Conservation (phyloP, 2,888 invertebrate species). For the Noctua janthina region DNA sequence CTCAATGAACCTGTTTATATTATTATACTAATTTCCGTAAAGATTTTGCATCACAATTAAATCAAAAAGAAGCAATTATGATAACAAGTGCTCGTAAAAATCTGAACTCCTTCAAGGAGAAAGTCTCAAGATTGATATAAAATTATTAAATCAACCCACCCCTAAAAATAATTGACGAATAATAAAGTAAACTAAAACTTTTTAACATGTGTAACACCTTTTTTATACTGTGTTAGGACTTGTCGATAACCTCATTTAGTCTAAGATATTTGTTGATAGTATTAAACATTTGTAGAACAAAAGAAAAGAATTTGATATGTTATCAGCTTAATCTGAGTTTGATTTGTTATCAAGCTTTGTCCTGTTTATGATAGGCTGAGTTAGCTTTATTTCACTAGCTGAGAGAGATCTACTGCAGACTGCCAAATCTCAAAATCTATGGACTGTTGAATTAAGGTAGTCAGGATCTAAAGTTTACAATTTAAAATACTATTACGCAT, state of each 20-base stretch:
- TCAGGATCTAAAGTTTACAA: not conserved
- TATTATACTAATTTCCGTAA: conserved; percentile 1
- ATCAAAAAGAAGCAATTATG: not conserved
- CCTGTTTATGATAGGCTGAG: conserved; percentile 28
- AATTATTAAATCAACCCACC: not conserved
- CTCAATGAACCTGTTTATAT: conserved; percentile 6
- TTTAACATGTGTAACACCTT: conserved; percentile 2
- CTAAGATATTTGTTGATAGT: conserved; percentile 37
- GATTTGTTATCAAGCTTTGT: conserved; percentile 57
- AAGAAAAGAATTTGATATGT: conserved; percentile 25
- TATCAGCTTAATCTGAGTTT: conserved; percentile 39
- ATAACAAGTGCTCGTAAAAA: conserved; percentile 9
- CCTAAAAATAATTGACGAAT: not conserved
- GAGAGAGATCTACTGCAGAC: not conserved
- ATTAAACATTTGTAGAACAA: conserved; percentile 35
- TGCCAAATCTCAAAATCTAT: not conserved
- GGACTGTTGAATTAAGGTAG: not conserved
- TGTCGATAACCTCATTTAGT: conserved; percentile 37
- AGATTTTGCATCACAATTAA: conserved; percentile 5
- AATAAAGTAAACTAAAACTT: not conserved
- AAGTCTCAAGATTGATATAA: conserved; percentile 1
- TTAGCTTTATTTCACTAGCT: not conserved
- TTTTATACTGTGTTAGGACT: conserved; percentile 4
- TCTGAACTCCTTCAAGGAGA: not conserved
- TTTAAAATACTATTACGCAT: not conserved